Base-by-base conservation (phyloP, 2,797 vertebrate genomes). In the Orestias chungarensis region DNA sequence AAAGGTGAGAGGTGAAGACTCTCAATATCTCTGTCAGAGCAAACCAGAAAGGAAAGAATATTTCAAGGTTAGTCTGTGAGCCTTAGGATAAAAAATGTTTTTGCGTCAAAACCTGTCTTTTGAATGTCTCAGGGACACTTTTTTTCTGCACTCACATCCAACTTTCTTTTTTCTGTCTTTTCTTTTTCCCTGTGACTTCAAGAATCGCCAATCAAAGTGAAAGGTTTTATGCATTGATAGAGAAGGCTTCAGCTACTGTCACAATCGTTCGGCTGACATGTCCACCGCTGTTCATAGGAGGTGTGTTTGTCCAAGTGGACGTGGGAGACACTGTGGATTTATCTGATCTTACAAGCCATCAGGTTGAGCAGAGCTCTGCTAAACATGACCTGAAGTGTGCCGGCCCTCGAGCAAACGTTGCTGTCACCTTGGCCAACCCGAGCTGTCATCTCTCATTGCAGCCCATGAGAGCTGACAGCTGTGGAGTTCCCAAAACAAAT, bases 371-470 rank as follows among this genome's bases (percentile, higher is more conserved):
- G 82, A 93, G 92, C 92, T 93, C 91, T 90, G 91, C 92, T 90
- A 94, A 95, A 95, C 93, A 91, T 93, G 94, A 95, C 93, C 93
- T 94, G 93, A 95, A 94, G 94, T 94, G 90, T 93, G 92, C 93
- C 93, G 80, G 92, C 93, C 94, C 93, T 87, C 88, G 81, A 94
- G 94, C 93, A 95, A 94, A 93, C 91, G 93, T 87, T 92, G 90
- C 92, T 94, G 94, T 95, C 94, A 93, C 91, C 92, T 91, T 87
- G 76, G 84, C 79, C 87, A 84, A 91, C 78, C 75, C 78, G 83
- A 87, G 86, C 91, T 94, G 94, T 94, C 94, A 89, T 81, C 81
- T 91, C 82, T 85, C 73, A 49, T 81, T 81, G 84, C 59, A 78
- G 73, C 88, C 90, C 85, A 93, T 77, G 82, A 81, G 84, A 93